Conservation (phyloP, 2,113 vertebrate genomes). For the Amphiprion ocellaris region DNA sequence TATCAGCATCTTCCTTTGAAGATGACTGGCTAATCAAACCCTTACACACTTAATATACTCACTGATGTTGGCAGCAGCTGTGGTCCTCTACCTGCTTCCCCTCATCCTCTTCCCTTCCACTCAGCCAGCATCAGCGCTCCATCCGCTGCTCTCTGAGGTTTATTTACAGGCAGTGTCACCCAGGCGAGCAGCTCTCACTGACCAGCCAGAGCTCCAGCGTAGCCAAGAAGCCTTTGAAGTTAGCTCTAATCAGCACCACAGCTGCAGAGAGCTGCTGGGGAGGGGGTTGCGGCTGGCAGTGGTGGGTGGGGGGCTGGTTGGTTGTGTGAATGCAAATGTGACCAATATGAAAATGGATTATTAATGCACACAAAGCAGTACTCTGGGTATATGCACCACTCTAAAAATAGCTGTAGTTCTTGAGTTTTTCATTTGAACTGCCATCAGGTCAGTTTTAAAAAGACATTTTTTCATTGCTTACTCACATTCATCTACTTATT, state of each 20-base stretch:
- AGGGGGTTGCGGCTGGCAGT: background rate
- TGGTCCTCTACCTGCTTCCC: background rate
- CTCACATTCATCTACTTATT: background rate
- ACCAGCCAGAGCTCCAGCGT: conserved; percentile 43
- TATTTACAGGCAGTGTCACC: conserved; percentile 37
- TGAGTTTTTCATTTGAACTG: conserved; percentile 21
- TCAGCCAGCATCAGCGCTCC: conserved; percentile 8
- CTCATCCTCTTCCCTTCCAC: background rate
- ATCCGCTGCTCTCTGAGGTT: conserved; percentile 16
- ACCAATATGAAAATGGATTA: conserved; percentile 70
- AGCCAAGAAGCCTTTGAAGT: conserved; percentile 73
- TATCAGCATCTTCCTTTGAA: conserved; percentile 35
- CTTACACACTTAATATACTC: background rate
- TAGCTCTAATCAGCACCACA: conserved; percentile 64
- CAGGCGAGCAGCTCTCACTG: conserved; percentile 27
- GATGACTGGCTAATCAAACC: conserved; percentile 30
- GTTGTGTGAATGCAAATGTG: conserved; percentile 71
- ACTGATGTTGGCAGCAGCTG: conserved; percentile 14
- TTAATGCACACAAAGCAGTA: conserved; percentile 49
- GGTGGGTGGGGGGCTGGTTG: conserved; percentile 31
- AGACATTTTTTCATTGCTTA: conserved; percentile 13
- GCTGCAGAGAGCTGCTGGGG: conserved; percentile 44
- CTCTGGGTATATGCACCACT: conserved; percentile 29
- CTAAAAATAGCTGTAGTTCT: conserved; percentile 58
- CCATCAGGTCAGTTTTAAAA: conserved; percentile 4